phyloP scores from a whole-genome alignment of 2,888 invertebrate genomes.

The Tineola bisselliella region DNA sequence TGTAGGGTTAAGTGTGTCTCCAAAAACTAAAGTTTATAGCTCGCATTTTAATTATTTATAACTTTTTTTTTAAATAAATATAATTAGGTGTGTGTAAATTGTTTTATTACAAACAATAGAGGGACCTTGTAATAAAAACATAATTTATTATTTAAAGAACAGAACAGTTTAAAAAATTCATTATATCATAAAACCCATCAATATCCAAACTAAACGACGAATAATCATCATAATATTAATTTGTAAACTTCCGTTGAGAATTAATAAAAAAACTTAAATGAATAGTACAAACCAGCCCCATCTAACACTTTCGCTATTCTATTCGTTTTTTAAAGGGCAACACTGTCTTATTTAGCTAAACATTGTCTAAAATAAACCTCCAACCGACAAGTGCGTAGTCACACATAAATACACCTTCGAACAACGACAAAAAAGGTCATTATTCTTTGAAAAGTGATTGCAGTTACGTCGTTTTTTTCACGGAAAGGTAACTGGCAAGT shows the following conservation, averaged over 20 bases:
- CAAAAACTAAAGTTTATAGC: too few species aligned
- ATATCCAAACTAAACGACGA: background rate
- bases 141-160: too few species aligned
- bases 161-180: background rate
- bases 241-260: conserved; percentile 12
- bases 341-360: conserved; percentile 46
- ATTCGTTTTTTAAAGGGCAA: conserved; percentile 43
- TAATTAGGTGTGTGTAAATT: too few species aligned
- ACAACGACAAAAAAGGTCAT: conserved; percentile 27
- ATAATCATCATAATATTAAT: conserved; percentile 4
- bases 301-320: conserved; percentile 61
- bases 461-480: conserved; percentile 24
- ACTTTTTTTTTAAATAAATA: too few species aligned
- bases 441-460: conserved; percentile 19
- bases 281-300: conserved; percentile 41
- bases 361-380: conserved; percentile 21
- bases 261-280: conserved; percentile 22
- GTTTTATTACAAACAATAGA: too few species aligned
- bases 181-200: background rate
- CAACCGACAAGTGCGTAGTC: conserved; percentile 15
- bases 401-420: background rate
- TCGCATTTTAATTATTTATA: too few species aligned
- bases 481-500: conserved; percentile 22
- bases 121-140: too few species aligned
- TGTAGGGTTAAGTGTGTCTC: conserved; percentile 13